phyloP scores from a whole-genome alignment of 2,797 vertebrate species.

The Ctenopoma kingsleyae region DNA sequence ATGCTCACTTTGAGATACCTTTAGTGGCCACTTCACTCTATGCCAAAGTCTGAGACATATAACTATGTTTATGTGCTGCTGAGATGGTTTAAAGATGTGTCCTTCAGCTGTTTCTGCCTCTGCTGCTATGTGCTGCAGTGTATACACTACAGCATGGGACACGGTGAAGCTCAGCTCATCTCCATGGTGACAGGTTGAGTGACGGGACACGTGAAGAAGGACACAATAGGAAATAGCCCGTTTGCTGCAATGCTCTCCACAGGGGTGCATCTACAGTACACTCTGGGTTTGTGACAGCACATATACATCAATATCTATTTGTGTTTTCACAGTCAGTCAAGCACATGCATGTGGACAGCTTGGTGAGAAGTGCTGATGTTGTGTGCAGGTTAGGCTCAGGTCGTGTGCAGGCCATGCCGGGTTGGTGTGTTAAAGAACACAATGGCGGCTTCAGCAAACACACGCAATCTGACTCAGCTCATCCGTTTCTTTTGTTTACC shows the following conservation, averaged over 20 bases:
- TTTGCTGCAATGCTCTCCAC: constrained; percentile 68
- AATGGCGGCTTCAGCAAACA: constrained; percentile 64
- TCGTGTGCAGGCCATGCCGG: constrained; percentile 31
- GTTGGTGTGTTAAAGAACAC: constrained; percentile 41
- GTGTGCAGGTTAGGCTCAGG: constrained; percentile 42
- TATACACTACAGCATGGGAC: constrained; percentile 52
- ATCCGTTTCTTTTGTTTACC: constrained; percentile 45
- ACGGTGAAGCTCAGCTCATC: constrained; percentile 71
- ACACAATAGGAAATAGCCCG: constrained; percentile 69
- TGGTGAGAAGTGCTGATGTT: constrained; percentile 63
- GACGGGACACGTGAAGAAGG: constrained; percentile 70
- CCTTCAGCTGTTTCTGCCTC: constrained; percentile 8
- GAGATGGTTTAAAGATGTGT: constrained; percentile 11
- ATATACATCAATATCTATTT: not conserved
- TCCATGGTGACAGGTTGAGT: constrained; percentile 79
- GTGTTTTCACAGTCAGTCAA: constrained; percentile 19
- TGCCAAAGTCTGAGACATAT: not conserved
- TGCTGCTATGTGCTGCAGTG: constrained; percentile 67
- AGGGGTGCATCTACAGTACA: constrained; percentile 29
- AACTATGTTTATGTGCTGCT: not conserved
- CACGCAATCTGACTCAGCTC: constrained; percentile 63
- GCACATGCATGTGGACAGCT: constrained; percentile 15
- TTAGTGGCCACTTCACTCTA: constrained; percentile 18
- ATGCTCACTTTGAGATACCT: constrained; percentile 48
- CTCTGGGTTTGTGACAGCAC: constrained; percentile 14